Evolutionary conservation across 2,888 invertebrate genomes (phyloP).

Genomic region (Neoaliturus tenellus): DNA sequence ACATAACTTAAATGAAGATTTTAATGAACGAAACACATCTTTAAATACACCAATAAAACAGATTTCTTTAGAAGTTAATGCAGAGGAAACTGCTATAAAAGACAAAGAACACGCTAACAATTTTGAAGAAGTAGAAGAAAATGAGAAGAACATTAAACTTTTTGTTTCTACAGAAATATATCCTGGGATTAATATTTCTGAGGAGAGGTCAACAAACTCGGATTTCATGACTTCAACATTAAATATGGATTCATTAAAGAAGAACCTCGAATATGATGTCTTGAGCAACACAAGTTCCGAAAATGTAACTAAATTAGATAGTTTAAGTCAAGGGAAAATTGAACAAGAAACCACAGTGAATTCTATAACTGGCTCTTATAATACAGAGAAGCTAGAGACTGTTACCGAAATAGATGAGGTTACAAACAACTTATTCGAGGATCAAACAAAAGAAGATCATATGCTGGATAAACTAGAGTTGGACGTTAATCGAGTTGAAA

Average conservation of each 20-base stretch:
- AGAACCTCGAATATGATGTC: neutral
- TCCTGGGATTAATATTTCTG: too few species aligned
- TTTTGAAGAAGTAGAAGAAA: neutral
- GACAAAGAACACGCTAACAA: neutral
- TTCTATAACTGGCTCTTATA: neutral
- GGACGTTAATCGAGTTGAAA: too few species aligned
- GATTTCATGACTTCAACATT: neutral
- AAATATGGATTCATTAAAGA: neutral
- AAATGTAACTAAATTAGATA: neutral
- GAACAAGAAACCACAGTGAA: neutral
- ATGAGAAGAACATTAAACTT: neutral
- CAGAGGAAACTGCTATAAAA: neutral
- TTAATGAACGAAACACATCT: neutral
- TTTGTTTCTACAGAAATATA: too few species aligned
- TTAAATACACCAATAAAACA: neutral
- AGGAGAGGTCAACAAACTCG: too few species aligned
- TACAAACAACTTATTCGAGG: neutral
- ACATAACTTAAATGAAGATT: neutral
- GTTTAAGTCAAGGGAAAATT: neutral
- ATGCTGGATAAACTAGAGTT: neutral
- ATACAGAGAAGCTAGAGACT: neutral
- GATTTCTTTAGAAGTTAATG: neutral
- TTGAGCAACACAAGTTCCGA: neutral
- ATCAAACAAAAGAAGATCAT: neutral
- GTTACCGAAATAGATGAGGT: neutral